Evolutionary conservation across 2,888 invertebrate species (phyloP).

Genomic region (Chironomus tentans): DNA sequence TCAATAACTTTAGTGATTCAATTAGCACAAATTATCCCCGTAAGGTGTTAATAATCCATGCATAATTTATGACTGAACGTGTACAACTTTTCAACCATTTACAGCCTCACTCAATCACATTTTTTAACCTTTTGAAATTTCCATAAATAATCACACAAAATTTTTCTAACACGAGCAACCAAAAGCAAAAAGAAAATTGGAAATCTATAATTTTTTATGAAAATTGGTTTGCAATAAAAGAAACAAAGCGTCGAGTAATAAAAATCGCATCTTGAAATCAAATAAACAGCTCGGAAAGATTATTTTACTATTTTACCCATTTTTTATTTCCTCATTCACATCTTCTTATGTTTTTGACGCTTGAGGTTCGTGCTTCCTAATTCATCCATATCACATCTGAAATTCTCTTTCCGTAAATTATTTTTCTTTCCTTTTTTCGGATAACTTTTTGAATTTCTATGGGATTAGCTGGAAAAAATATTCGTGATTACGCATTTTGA

Average conservation of each 20-base stretch:
- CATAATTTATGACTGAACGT: too few species aligned
- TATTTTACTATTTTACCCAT: neutral
- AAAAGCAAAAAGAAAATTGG: neutral
- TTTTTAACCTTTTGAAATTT: too few species aligned
- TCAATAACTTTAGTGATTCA: too few species aligned
- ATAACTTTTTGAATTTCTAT: too few species aligned
- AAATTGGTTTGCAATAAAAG: conserved; percentile 1
- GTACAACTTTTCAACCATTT: too few species aligned
- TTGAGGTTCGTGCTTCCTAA: neutral
- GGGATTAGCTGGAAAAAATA: too few species aligned
- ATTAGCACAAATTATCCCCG: too few species aligned
- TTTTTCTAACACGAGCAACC: neutral
- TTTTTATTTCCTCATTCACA: neutral
- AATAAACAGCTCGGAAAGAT: conserved; percentile 5
- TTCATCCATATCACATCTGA: neutral
- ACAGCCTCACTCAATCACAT: too few species aligned
- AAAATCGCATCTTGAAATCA: conserved; percentile 6
- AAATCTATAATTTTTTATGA: neutral
- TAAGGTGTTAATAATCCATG: too few species aligned
- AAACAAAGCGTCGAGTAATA: neutral
- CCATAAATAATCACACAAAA: too few species aligned
- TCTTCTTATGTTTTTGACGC: neutral
- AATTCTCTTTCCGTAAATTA: neutral
- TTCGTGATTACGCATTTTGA: too few species aligned
- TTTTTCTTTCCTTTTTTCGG: neutral